These are phyloP conservation scores for Maccullochella peelii DNA, from an alignment of 2,113 vertebrate genomes.

Conservation along the genomic window DNA sequence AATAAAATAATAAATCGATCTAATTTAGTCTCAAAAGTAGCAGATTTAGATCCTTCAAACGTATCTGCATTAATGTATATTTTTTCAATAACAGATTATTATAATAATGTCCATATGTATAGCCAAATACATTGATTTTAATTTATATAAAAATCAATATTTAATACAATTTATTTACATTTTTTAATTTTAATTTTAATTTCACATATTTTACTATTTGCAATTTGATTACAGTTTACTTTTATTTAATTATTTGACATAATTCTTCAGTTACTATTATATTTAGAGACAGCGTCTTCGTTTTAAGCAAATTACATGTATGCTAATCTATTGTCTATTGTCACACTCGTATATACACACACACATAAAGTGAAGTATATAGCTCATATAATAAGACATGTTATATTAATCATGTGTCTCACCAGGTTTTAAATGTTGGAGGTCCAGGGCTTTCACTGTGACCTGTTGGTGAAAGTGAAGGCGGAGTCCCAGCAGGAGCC, in stretches of 20 bases:
- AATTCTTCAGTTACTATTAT: neutral
- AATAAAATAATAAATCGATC: neutral
- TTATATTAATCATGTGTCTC: neutral
- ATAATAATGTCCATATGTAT: no score
- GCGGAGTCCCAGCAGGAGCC: conserved; percentile 49
- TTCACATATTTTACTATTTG: neutral
- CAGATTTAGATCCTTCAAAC: no score
- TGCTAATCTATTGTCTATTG: neutral
- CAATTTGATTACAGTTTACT: neutral
- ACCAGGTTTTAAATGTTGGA: conserved; percentile 21
- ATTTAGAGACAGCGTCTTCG: neutral
- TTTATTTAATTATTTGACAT: neutral
- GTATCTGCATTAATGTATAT: no score
- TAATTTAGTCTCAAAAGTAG: neutral
- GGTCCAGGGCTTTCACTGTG: conserved; percentile 16
- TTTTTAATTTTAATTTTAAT: neutral
- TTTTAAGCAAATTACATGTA: neutral
- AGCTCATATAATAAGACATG: neutral
- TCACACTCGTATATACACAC: neutral
- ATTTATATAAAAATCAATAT: neutral
- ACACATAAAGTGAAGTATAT: no score
- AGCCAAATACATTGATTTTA: no score
- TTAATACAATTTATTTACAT: neutral
- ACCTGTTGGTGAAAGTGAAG: conserved; percentile 44
- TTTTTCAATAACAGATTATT: neutral